Evolutionary conservation across 1,140 invertebrate species (phyloP).

Genomic region (Tetramorium alpestre): DNA sequence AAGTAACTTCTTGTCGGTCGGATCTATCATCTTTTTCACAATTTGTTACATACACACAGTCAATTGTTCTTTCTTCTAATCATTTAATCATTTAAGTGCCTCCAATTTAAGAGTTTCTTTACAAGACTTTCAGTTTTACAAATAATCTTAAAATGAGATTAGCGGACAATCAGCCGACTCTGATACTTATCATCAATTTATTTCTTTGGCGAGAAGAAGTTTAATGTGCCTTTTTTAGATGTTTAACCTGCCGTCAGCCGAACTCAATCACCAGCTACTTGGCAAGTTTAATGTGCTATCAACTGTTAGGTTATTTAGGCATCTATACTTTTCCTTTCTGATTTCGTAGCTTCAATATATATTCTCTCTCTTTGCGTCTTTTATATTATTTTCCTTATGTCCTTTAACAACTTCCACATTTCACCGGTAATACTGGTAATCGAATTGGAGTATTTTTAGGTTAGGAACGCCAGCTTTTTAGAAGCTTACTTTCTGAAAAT

Average conservation of each 20-base stretch:
- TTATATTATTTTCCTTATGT: no score
- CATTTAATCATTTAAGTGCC: not conserved
- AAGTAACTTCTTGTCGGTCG: constrained; percentile 85
- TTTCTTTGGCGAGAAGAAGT: not conserved
- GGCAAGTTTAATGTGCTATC: no score
- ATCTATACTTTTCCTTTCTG: no score
- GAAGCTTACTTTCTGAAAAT: not conserved
- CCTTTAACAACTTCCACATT: no score
- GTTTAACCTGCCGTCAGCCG: no score
- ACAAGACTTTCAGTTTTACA: not conserved
- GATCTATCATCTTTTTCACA: constrained; percentile 27
- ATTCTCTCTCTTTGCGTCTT: no score
- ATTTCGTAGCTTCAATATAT: no score
- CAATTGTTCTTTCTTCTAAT: not conserved
- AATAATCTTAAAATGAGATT: not conserved
- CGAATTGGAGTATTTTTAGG: not conserved
- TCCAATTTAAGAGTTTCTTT: not conserved
- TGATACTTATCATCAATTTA: not conserved
- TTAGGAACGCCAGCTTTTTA: not conserved
- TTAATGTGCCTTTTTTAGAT: no score
- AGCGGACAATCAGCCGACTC: not conserved
- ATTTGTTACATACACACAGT: not conserved
- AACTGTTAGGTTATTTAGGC: no score
- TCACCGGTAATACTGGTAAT: no score
- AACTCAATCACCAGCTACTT: no score